phyloP scores from a whole-genome alignment of 2,113 vertebrate species.

The Ailurus styani region DNA sequence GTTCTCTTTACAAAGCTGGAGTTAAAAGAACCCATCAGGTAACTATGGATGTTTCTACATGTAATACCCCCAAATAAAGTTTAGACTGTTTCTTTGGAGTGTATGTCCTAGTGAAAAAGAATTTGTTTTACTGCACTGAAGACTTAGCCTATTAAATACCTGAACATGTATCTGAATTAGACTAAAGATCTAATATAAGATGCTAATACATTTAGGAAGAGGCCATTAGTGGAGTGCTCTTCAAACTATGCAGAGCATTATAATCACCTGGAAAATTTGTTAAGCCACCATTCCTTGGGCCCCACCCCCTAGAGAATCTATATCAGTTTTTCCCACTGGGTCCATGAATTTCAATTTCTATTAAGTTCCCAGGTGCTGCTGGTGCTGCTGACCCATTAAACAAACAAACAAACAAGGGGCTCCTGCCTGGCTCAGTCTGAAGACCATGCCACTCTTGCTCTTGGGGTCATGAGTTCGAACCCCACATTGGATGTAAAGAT shows the following conservation, averaged over 20 bases:
- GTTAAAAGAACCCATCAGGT: neutral
- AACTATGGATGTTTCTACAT: neutral
- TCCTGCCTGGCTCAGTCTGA: neutral
- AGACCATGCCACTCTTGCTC: neutral
- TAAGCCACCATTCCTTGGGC: neutral
- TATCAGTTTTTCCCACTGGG: neutral
- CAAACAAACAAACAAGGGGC: neutral
- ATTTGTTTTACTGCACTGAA: neutral
- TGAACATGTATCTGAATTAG: neutral
- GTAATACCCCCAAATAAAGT: neutral
- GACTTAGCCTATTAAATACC: neutral
- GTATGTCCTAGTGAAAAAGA: neutral
- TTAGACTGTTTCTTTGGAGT: neutral
- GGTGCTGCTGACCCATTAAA: neutral
- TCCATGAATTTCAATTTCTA: neutral
- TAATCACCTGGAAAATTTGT: neutral
- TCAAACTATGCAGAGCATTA: neutral
- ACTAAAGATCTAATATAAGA: neutral
- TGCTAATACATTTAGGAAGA: neutral
- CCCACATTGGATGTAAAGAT: neutral
- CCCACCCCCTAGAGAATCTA: neutral
- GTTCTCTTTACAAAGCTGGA: neutral
- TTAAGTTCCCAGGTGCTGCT: neutral
- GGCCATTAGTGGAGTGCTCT: neutral
- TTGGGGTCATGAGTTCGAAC: neutral